Evolutionary conservation across 2,888 invertebrate species (phyloP).

Genomic region (Rotaria sp.): DNA sequence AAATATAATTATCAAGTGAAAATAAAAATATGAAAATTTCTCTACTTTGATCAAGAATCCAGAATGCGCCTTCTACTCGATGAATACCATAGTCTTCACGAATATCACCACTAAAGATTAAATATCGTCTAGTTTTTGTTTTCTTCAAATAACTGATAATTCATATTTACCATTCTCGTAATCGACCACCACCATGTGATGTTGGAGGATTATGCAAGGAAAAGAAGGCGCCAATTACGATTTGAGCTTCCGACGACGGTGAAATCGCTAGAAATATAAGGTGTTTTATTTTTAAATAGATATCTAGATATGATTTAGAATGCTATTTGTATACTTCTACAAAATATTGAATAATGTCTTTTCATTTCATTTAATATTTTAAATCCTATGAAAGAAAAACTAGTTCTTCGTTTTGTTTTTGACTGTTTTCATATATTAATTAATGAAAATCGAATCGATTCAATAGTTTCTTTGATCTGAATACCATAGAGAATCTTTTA

Average conservation of each 20-base stretch:
- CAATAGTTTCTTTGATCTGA: neutral
- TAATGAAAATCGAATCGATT: neutral
- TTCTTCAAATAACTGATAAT: no score
- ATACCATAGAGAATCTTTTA: neutral
- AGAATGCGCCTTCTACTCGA: constrained; percentile 61
- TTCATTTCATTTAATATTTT: no score
- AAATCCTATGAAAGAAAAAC: no score
- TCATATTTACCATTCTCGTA: neutral
- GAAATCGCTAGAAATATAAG: neutral
- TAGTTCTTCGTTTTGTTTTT: neutral
- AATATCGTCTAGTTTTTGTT: neutral
- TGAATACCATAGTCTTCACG: constrained; percentile 72
- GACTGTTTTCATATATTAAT: neutral
- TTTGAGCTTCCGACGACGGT: neutral
- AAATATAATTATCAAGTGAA: no score
- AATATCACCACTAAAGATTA: constrained; percentile 60
- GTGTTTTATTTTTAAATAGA: neutral
- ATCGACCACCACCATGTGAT: neutral
- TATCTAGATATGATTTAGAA: neutral
- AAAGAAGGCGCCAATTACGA: constrained; percentile 8
- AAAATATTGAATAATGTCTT: no score
- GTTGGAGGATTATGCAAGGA: constrained; percentile 11
- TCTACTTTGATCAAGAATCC: constrained; percentile 45
- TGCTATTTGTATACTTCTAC: no score
- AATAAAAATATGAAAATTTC: constrained; percentile 31